phyloP scores from a whole-genome alignment of 2,888 invertebrate genomes.

The Drosophila trichaetosa region DNA sequence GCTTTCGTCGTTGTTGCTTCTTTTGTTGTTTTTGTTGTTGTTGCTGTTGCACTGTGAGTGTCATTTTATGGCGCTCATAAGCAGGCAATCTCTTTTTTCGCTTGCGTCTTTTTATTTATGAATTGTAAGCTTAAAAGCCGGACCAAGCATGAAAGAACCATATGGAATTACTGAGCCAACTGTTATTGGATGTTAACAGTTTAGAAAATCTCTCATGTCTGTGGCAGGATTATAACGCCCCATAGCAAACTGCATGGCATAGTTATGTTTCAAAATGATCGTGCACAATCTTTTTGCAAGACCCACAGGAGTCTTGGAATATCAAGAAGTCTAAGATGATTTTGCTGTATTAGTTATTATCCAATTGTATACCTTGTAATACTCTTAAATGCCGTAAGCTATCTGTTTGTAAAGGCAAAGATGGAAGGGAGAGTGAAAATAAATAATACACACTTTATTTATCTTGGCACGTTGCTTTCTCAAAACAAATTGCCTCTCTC shows the following conservation, averaged over 20 bases:
- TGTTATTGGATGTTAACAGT: conserved; percentile 33
- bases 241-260: background rate
- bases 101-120: conserved; percentile 54
- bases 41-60: conserved; percentile 37
- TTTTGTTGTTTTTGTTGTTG: conserved; percentile 9
- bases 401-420: background rate
- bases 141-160: conserved; percentile 26
- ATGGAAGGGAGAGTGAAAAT: background rate
- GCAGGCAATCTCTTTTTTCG: conserved; percentile 45
- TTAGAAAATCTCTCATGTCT: conserved; percentile 23
- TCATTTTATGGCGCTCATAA: conserved; percentile 59
- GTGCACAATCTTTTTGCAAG: background rate
- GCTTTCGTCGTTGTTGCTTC: conserved; percentile 15
- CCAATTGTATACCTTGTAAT: background rate
- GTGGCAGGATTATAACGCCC: conserved; percentile 28
- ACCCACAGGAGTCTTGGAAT: background rate
- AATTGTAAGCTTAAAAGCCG: conserved; percentile 58
- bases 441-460: background rate
- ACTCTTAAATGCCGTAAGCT: background rate
- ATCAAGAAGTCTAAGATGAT: background rate
- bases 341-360: background rate
- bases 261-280: background rate
- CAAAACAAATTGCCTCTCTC: background rate
- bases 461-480: background rate
- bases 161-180: conserved; percentile 32